phyloP scores from a whole-genome alignment of 1,140 invertebrate species.

The Brachystomella parvula region DNA sequence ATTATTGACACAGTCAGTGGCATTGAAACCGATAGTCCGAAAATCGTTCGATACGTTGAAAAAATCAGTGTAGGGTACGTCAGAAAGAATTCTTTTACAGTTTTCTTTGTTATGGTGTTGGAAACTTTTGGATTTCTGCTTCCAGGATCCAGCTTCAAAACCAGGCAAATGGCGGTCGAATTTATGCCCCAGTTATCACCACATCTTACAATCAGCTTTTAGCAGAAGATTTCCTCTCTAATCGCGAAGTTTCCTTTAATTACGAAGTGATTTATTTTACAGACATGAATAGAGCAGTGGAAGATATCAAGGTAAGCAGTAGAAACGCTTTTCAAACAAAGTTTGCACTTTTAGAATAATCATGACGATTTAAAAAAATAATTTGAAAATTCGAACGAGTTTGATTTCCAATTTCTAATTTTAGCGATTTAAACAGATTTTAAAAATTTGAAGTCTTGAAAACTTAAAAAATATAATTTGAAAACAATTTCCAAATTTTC shows the following conservation, averaged over 20 bases:
- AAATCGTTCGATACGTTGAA: conserved; percentile 42
- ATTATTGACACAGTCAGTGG: conserved; percentile 53
- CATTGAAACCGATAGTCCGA: conserved; percentile 37
- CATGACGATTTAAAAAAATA: no score
- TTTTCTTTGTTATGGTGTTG: not conserved
- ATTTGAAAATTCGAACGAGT: no score
- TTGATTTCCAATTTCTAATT: no score
- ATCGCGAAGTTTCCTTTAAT: conserved; percentile 46
- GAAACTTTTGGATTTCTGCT: conserved; percentile 10
- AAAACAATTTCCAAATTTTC: no score
- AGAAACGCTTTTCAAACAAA: not conserved
- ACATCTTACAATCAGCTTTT: conserved; percentile 51
- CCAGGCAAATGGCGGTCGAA: conserved; percentile 49
- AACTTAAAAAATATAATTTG: no score
- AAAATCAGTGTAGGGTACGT: conserved; percentile 40
- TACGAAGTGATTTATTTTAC: conserved; percentile 54
- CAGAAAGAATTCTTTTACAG: conserved; percentile 12
- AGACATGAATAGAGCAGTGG: conserved; percentile 37
- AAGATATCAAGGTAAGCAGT: conserved; percentile 32
- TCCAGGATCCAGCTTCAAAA: conserved; percentile 46
- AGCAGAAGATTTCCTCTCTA: conserved; percentile 43
- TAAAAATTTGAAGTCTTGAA: no score
- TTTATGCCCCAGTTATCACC: conserved; percentile 52
- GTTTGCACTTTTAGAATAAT: no score
- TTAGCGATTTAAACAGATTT: no score